Evolutionary conservation across 2,113 vertebrate genomes (phyloP).

Genomic region (Sturnus vulgaris): DNA sequence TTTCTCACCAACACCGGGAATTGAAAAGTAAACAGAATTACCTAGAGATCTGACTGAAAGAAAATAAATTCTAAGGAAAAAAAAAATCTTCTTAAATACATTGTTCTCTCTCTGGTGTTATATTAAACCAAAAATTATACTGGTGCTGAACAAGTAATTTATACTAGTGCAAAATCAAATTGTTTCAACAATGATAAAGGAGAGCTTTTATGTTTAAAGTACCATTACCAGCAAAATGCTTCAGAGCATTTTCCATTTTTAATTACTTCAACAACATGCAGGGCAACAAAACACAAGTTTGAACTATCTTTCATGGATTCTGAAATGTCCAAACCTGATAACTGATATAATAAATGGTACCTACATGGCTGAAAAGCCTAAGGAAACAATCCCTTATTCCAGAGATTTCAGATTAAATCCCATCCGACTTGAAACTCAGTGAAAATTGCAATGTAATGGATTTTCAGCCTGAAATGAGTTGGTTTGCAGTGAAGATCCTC

Average conservation of each 20-base stretch:
- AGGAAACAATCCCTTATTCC: neutral
- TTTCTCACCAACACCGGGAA: neutral
- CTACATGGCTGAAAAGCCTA: neutral
- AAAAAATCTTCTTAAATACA: neutral
- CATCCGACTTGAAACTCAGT: neutral
- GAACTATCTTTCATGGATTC: neutral
- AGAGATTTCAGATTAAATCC: neutral
- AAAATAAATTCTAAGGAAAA: neutral
- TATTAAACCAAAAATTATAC: neutral
- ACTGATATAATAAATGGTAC: neutral
- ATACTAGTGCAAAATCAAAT: neutral
- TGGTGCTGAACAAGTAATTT: neutral
- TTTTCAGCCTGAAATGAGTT: conserved; percentile 25
- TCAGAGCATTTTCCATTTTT: neutral
- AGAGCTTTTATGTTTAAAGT: neutral
- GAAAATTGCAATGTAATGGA: conserved; percentile 17
- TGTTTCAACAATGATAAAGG: neutral
- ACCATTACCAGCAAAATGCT: neutral
- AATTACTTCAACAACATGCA: neutral
- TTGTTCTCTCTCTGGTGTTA: neutral
- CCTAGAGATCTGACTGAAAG: neutral
- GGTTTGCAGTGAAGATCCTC: neutral
- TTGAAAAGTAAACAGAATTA: conserved; percentile 28
- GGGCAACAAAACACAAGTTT: neutral
- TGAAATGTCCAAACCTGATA: neutral